Conservation (phyloP, 2,797 vertebrate species). For the Lagocephalus sceleratus region DNA sequence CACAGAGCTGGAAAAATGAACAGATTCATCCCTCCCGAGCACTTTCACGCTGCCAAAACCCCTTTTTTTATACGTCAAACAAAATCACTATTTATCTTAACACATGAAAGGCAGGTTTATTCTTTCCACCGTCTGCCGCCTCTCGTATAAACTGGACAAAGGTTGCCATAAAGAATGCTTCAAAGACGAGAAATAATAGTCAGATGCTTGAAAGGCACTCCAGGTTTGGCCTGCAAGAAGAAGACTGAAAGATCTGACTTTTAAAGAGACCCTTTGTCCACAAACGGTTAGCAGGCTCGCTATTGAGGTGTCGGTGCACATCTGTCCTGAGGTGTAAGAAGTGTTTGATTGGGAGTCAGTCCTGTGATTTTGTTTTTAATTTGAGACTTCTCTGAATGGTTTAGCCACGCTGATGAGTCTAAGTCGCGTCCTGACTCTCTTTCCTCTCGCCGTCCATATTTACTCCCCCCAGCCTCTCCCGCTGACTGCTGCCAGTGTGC, state of each 20-base stretch:
- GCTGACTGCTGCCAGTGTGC: slow-evolving; percentile 71
- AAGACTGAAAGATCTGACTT: not conserved
- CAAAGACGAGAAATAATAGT: not conserved
- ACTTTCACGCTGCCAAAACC: slow-evolving; percentile 13
- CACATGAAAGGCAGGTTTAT: slow-evolving; percentile 44
- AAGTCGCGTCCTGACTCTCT: slow-evolving; percentile 45
- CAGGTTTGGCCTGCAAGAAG: not conserved
- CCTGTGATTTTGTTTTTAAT: not conserved
- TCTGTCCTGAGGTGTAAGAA: not conserved
- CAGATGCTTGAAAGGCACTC: not conserved
- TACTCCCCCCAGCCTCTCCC: slow-evolving; percentile 25
- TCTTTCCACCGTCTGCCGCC: slow-evolving; percentile 52
- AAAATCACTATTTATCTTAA: slow-evolving; percentile 53
- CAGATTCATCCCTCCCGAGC: slow-evolving; percentile 34
- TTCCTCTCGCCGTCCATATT: slow-evolving; percentile 28
- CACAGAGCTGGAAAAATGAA: slow-evolving; percentile 40
- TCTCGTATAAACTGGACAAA: slow-evolving; percentile 5
- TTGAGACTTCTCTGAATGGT: slow-evolving; percentile 40
- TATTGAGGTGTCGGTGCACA: too few species aligned
- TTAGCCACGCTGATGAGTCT: slow-evolving; percentile 42
- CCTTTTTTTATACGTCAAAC: slow-evolving; percentile 32
- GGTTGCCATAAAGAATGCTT: slow-evolving; percentile 17
- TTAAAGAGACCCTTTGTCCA: not conserved
- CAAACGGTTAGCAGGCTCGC: not conserved
- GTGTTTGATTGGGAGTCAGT: not conserved